phyloP scores from a whole-genome alignment of 53 echinoderm and acorn worm species.

The Stichopus horrens region DNA sequence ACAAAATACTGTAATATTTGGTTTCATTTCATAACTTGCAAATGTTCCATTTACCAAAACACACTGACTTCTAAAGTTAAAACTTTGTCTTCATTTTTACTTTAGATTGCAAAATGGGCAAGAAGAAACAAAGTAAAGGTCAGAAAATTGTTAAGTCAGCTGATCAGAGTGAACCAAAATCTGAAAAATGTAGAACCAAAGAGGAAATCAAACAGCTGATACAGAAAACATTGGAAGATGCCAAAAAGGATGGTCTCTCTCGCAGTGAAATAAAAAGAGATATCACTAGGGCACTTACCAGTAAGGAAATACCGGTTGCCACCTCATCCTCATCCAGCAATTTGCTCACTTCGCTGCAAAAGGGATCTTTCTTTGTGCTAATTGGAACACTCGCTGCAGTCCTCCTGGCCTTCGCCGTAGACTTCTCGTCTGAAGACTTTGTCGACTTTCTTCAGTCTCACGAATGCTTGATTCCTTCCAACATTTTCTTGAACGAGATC shows the following conservation, averaged over 20 bases:
- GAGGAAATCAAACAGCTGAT: not conserved
- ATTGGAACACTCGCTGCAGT: not conserved
- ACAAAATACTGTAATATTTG: too few species aligned
- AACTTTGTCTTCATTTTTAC: too few species aligned
- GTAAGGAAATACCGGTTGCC: not conserved
- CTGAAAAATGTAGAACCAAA: not conserved
- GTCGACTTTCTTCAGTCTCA: not conserved
- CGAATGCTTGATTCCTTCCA: conserved; percentile 63
- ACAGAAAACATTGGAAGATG: not conserved
- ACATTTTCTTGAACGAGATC: conserved; percentile 62
- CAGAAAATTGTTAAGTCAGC: too few species aligned
- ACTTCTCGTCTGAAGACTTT: not conserved
- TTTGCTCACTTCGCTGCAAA: not conserved
- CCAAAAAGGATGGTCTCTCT: conserved; percentile 7
- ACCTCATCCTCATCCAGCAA: not conserved
- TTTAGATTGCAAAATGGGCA: too few species aligned
- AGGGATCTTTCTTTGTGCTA: not conserved
- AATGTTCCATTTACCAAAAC: too few species aligned
- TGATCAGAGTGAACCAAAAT: too few species aligned
- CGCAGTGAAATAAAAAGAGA: not conserved
- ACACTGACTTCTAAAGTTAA: too few species aligned
- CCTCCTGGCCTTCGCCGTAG: not conserved
- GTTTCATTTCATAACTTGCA: too few species aligned
- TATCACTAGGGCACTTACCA: not conserved
- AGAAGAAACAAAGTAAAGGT: too few species aligned